Conservation (phyloP, 2,797 vertebrate species). For the Helarctos malayanus region DNA sequence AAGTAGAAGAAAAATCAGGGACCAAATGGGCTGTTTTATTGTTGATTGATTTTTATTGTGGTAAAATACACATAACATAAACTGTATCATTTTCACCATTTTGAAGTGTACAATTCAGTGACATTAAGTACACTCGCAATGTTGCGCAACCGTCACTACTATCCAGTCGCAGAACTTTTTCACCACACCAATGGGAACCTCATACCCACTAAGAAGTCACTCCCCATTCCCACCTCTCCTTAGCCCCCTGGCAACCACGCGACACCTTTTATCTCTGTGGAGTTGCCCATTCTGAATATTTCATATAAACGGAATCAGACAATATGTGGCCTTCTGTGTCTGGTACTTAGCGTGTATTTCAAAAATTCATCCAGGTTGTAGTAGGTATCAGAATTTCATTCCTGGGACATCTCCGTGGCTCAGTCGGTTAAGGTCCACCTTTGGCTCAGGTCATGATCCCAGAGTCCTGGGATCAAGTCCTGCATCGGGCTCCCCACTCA, state of each 20-base stretch:
- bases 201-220: not conserved
- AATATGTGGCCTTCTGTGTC: not conserved
- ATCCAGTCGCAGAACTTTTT: slow-evolving; percentile 37
- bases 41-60: slow-evolving; percentile 14
- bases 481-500: not conserved
- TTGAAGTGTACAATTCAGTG: slow-evolving; percentile 23
- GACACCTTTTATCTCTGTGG: not conserved
- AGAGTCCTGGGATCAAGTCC: not conserved
- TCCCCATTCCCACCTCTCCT: not conserved
- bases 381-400: slow-evolving; percentile 16
- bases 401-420: not conserved
- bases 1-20: not conserved
- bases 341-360: slow-evolving; percentile 10
- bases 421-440: not conserved
- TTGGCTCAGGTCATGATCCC: too few species aligned
- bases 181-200: not conserved
- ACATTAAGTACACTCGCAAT: not conserved
- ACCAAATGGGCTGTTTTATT: not conserved
- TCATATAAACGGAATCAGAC: slow-evolving; percentile 24
- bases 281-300: slow-evolving; percentile 38
- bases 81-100: slow-evolving; percentile 37
- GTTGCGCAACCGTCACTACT: not conserved
- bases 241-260: not conserved
- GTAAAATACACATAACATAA: slow-evolving; percentile 28
- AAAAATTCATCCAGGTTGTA: not conserved